Conservation (phyloP, 2,797 vertebrate genomes). For the Cichlasoma orientale region DNA sequence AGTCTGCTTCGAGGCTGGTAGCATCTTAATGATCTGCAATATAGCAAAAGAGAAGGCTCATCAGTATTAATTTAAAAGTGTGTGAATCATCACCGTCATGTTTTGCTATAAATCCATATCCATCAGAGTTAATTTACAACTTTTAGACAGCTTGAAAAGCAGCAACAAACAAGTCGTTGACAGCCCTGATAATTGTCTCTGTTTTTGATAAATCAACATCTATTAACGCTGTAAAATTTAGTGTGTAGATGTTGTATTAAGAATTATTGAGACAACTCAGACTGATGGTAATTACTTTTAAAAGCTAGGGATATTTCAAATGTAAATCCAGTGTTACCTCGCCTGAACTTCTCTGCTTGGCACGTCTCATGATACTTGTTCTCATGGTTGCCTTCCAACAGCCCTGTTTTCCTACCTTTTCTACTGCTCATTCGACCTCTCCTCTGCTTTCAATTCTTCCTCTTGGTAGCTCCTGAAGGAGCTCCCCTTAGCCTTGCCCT, state of each 20-base stretch:
- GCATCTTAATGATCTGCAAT: neutral
- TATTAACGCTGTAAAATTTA: constrained; percentile 1
- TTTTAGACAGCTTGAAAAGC: constrained; percentile 25
- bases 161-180: constrained; percentile 21
- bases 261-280: neutral
- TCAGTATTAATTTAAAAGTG: constrained; percentile 21
- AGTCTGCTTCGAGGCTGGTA: neutral
- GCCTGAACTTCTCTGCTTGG: neutral
- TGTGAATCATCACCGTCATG: constrained; percentile 5
- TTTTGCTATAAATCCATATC: constrained; percentile 25
- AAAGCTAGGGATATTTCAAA: neutral
- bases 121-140: constrained; percentile 23
- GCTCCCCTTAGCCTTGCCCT: constrained; percentile 35
- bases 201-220: constrained; percentile 31
- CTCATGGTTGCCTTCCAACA: neutral
- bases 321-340: neutral
- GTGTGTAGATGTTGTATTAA: neutral
- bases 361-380: constrained; percentile 12
- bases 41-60: neutral
- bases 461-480: constrained; percentile 32
- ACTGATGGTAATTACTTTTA: neutral
- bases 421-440: constrained; percentile 26
- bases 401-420: constrained; percentile 1
- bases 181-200: constrained; percentile 10
- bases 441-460: constrained; percentile 26